A percentile compares a stretch with the other conserved stretches of the same genome.
Evolutionary conservation across 1,140 invertebrate species (phyloP).

Genomic region (Drosophila triauraria): DNA sequence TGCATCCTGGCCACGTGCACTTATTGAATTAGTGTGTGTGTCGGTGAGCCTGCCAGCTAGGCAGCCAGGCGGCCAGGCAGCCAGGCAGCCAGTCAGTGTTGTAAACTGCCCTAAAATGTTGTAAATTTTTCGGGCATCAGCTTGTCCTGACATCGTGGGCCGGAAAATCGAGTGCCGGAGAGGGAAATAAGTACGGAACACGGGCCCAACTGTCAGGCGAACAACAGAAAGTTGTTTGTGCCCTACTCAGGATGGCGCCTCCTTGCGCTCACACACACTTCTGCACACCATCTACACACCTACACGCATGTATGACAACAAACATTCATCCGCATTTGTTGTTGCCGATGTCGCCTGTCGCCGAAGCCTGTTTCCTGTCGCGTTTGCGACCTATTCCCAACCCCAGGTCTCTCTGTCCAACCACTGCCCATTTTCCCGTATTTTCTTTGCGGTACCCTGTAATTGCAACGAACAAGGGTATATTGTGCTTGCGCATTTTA

Average conservation of each 20-base stretch:
- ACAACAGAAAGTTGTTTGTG: conserved; percentile 67
- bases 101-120: conserved; percentile 61
- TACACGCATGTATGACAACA: conserved; percentile 39
- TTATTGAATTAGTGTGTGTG: conserved; percentile 77
- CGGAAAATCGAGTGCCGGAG: not conserved
- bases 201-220: conserved; percentile 57
- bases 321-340: conserved; percentile 51
- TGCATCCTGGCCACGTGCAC: conserved; percentile 73
- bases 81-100: conserved; percentile 45
- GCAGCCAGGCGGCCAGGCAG: not conserved
- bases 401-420: conserved; percentile 33
- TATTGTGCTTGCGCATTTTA: not conserved
- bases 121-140: conserved; percentile 73
- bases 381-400: conserved; percentile 46
- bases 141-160: conserved; percentile 59
- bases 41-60: conserved; percentile 23
- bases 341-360: conserved; percentile 64
- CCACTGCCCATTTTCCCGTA: conserved; percentile 53
- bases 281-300: not conserved
- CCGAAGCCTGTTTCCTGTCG: conserved; percentile 72
- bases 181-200: conserved; percentile 20
- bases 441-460: conserved; percentile 23
- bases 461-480: conserved; percentile 1
- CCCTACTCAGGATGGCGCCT: conserved; percentile 57
- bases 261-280: conserved; percentile 1